Base-by-base conservation (phyloP, 2,113 vertebrate species). In the Oreochromis spilurus region DNA sequence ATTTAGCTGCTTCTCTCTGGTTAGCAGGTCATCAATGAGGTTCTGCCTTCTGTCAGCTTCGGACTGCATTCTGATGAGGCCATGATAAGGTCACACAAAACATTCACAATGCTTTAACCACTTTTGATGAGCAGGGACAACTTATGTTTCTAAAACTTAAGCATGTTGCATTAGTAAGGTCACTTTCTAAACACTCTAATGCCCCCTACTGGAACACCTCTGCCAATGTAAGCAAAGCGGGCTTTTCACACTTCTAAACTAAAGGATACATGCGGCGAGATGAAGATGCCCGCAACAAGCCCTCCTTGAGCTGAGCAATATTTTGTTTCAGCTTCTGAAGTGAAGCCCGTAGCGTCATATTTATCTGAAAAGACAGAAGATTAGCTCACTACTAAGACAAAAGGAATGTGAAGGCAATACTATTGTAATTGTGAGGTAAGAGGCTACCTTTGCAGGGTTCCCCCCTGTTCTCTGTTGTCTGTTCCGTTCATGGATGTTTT, bases 11-110 rank as follows among this genome's bases (percentile, higher is more conserved):
- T 96, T 97, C 88, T 99, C 97, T 83, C 97, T 95, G 1, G 98
- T 99, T 55, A 98, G 93, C 17, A 99, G 97, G 8, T 99, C 97
- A 4, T 99, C 99, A 92, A 99, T 89, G 5, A 99, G 93, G 81
- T 97, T 98, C 95, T 99, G 99, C 90, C 98, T 97, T 83, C 98
- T 96, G 93, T 99, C 98, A 2, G 98, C 97, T 96, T 99, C 98
- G 43, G 97, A 96, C 87, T 98, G 98, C 2, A 98, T 99, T 94
- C 99, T 99, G 94, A 43, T 14, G 52, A 17, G 10, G 72, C 11
- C 53, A 38, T 2, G 58, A 96, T 95, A 94, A 94, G 92, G 90
- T 82, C 12, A 53, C 26, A 19, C 75, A 77, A 79, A 62, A 48
- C 11, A 40, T 40, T 21, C 0, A 2, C 72, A 2, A 77, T 4